Base-by-base conservation (phyloP, 1,140 invertebrate genomes). In the Eufriesea mexicana region DNA sequence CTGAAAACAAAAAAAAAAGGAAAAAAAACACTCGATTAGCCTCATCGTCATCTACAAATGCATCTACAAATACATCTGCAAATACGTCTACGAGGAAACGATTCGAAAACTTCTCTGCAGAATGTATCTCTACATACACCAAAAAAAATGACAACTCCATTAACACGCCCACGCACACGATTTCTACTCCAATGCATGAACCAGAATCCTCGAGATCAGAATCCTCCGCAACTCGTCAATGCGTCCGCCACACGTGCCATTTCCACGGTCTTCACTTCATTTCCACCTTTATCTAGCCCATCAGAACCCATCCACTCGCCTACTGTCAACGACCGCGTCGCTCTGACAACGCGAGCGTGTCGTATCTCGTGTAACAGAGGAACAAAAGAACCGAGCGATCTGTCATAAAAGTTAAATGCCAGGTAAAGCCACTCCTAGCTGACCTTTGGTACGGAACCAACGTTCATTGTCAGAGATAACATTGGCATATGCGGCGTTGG, bases 1-100 rank as follows among this genome's bases (percentile, higher is more conserved):
- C 91, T 92, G 85, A 64, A 92, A 88, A 62, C 74, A 12, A 79
- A 5, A 55, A 57, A 62, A 45, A 23, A 47, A 14, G 5, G 4
- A 35, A 35, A 35, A 4, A 35, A 35, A 35, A 35, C 2, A 6
- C 0, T 7, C 25, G 16, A 45, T 59, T 59, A 74, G 25, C 8
- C n/a, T 14, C 35, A n/a, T 10, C n/a, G 23, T 16, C 9, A 0
- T 23, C 9, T 42, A 42, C 18, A 9, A 35, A 5, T n/a, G 10
- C 5, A 20, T 35, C 8, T 55, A 14, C 9, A 35, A 9, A 35
- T 14, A 14, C 49, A 45, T 28, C 7, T 1, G 28, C 5, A 42
- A 45, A 23, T 35, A 61, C n/a, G n/a, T 28, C 25, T 61, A 61
- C 12, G n/a, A 61, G 14, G 20, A 6, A 7, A n/a, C 23, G 5